phyloP scores from a whole-genome alignment of 2,797 vertebrate species.

The Darevskia nairensis region DNA sequence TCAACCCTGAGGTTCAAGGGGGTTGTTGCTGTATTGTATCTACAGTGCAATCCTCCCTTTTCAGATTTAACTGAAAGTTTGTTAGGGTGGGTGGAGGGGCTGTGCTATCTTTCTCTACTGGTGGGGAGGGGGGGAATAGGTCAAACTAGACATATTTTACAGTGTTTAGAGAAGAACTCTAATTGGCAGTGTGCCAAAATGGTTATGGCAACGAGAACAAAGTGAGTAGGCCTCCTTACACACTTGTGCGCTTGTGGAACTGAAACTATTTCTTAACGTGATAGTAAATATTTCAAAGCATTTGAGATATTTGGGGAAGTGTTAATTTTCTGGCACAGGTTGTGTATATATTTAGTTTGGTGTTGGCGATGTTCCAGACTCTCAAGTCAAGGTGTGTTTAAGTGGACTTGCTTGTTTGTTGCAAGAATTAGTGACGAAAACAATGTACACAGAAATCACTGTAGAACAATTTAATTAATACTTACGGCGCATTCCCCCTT shows the following conservation, averaged over 20 bases:
- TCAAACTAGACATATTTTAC: constrained; percentile 53
- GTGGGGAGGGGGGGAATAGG: constrained; percentile 13
- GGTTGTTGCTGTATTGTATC: not conserved
- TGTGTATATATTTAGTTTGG: constrained; percentile 25
- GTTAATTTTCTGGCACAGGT: constrained; percentile 46
- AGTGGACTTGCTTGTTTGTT: constrained; percentile 36
- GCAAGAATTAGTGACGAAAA: constrained; percentile 16
- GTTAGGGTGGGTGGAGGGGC: no score
- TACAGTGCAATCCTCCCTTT: not conserved
- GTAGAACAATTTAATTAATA: constrained; percentile 45
- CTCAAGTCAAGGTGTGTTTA: constrained; percentile 22
- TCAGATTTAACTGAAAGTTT: not conserved
- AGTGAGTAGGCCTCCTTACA: constrained; percentile 42
- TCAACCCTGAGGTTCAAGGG: not conserved
- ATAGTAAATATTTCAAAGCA: constrained; percentile 56
- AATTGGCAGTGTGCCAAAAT: constrained; percentile 48
- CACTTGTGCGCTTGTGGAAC: constrained; percentile 45
- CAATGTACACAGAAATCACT: constrained; percentile 25
- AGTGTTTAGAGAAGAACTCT: constrained; percentile 49
- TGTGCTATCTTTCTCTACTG: not conserved
- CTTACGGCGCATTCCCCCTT: not conserved
- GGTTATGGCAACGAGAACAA: constrained; percentile 44
- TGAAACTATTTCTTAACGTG: constrained; percentile 56
- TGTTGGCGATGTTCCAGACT: not conserved
- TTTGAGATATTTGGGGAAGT: constrained; percentile 39